Evolutionary conservation across 2,888 invertebrate species (phyloP).

Genomic region (Luperina nickerlii): DNA sequence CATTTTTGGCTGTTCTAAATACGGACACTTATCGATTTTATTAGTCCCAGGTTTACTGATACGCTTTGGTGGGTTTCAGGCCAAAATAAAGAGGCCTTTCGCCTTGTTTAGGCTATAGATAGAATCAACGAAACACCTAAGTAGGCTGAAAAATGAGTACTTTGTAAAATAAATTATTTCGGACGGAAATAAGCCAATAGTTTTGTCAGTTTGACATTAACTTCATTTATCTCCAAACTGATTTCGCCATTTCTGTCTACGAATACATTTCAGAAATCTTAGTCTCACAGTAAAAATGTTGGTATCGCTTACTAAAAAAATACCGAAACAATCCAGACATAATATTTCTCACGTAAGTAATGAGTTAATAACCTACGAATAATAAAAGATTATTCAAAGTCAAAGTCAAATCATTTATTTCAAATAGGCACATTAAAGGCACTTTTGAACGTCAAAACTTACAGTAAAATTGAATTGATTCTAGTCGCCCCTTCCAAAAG

Average conservation of each 20-base stretch:
- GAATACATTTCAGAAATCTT: not conserved
- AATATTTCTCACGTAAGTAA: conserved; percentile 19
- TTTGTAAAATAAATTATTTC: not conserved
- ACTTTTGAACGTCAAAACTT: no score
- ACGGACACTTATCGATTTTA: conserved; percentile 36
- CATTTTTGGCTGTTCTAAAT: conserved; percentile 32
- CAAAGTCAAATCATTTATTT: no score
- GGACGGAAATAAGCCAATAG: not conserved
- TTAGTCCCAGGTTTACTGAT: conserved; percentile 20
- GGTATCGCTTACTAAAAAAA: not conserved
- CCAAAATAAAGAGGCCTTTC: conserved; percentile 11
- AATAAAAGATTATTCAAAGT: no score
- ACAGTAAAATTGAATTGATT: no score
- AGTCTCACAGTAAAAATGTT: not conserved
- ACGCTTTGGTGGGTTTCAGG: conserved; percentile 22
- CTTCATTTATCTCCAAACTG: not conserved
- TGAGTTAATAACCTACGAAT: not conserved
- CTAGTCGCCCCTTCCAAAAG: no score
- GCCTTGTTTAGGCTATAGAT: conserved; percentile 17
- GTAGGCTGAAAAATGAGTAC: conserved; percentile 1
- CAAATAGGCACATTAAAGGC: no score
- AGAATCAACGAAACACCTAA: conserved; percentile 1
- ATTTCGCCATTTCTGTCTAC: not conserved
- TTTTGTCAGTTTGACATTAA: conserved; percentile 4
- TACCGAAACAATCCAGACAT: conserved; percentile 2